Evolutionary conservation across 2,113 vertebrate genomes (phyloP), one percentile per base, ranked within the genome.

Genomic region (Saguinus imperator): DNA sequence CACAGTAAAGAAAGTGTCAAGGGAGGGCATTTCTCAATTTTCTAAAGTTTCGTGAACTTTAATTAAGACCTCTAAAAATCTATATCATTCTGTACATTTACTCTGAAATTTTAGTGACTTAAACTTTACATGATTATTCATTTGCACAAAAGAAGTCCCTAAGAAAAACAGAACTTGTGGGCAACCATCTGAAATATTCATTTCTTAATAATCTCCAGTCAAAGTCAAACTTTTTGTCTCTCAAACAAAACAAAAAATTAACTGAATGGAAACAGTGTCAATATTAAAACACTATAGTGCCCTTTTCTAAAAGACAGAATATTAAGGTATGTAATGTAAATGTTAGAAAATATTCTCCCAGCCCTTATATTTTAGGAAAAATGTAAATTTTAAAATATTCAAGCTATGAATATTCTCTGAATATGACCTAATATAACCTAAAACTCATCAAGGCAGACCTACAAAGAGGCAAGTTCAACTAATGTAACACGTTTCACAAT

Each of bases 61-160:
- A 96, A 96, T 96, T 95, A 97, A 96, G 79, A 95, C 18, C 10
- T 89, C 64, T 94, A 58, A 95, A 95, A 96, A 97, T 95, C 95
- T 73, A 70, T 90, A 94, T 55, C 11, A 43, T 94, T 87, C 87
- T 87, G 29, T 75, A 90, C 77, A 87, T 94, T 80, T 76, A 89
- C 32, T 93, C 32, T 20, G 95, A 95, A 92, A 35, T 73, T 48
- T 97, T 93, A 95, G 95, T 95, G 82, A 96, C 73, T 94, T 94
- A 77, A 83, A 88, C n/a, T 92, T 80, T 45, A 8, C 81, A 76
- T 77, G 72, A 73, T 82, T 93, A 80, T 50, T 94, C n/a, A 45
- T 75, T 92, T 95, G 25, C 16, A 89, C 27, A 90, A 87, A 7
- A 21, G 50, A 81, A 92, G 3, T 82, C 85, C 40, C 37, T 5